Evolutionary conservation across 2,888 invertebrate species (phyloP).

Genomic region (Augiades crinisus): DNA sequence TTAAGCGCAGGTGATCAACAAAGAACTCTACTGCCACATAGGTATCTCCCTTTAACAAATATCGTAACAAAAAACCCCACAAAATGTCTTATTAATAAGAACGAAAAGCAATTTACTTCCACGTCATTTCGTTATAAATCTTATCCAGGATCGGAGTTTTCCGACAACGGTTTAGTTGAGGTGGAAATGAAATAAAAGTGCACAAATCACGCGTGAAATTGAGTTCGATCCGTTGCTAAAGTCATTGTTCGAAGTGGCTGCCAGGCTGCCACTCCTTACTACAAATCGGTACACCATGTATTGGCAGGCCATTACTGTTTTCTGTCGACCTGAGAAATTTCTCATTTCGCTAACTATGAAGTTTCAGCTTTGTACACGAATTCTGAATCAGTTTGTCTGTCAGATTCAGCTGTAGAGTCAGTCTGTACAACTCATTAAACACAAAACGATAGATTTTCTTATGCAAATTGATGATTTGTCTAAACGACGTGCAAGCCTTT

Average conservation of each 20-base stretch:
- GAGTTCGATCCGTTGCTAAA: constrained; percentile 64
- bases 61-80: neutral
- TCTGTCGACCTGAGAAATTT: constrained; percentile 10
- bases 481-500: no score
- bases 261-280: constrained; percentile 48
- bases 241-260: constrained; percentile 60
- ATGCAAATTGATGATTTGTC: no score
- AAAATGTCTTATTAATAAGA: constrained; percentile 13
- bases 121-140: constrained; percentile 23
- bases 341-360: neutral
- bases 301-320: constrained; percentile 31
- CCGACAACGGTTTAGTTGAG: constrained; percentile 48
- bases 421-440: no score
- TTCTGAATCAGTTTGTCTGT: no score
- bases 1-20: no score
- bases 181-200: constrained; percentile 72
- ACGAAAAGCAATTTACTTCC: constrained; percentile 18
- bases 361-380: neutral
- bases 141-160: constrained; percentile 29
- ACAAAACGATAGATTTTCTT: no score
- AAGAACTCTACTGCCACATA: no score
- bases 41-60: no score
- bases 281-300: constrained; percentile 32
- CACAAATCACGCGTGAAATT: constrained; percentile 79
- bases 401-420: neutral